These are phyloP conservation scores for Acanthaster planci DNA, from an alignment of 35 echinoderm and acorn worm species.

Conservation along the genomic window DNA sequence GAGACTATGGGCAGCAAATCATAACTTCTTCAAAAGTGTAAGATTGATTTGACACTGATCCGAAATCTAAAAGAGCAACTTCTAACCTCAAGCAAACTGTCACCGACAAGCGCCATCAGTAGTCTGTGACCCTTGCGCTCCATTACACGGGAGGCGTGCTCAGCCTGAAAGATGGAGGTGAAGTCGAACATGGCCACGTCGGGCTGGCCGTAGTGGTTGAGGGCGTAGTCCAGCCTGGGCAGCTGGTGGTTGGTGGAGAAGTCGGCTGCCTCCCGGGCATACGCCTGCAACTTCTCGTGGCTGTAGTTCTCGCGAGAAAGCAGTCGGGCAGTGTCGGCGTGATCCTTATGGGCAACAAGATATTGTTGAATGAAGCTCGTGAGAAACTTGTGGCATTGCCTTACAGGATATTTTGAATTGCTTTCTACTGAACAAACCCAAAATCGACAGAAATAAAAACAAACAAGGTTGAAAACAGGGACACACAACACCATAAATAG, in stretches of 20 bases:
- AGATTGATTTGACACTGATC: background rate
- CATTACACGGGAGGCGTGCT: constrained; percentile 71
- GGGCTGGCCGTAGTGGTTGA: constrained; percentile 92
- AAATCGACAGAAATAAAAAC: too few species aligned
- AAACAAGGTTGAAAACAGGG: too few species aligned
- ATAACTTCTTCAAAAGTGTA: background rate
- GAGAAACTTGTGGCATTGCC: too few species aligned
- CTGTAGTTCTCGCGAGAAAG: constrained; percentile 71
- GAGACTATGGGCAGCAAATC: too few species aligned
- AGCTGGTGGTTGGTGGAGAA: constrained; percentile 92
- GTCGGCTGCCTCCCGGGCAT: constrained; percentile 88
- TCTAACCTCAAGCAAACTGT: constrained; percentile 90
- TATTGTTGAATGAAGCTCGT: too few species aligned
- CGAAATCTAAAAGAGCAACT: background rate
- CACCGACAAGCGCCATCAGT: constrained; percentile 78
- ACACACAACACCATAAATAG: too few species aligned
- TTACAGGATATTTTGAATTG: too few species aligned
- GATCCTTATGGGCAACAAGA: constrained; percentile 50
- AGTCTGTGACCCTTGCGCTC: constrained; percentile 82
- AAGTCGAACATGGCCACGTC: constrained; percentile 99
- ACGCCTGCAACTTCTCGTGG: constrained; percentile 76
- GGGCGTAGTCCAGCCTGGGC: constrained; percentile 84
- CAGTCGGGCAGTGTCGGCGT: constrained; percentile 64
- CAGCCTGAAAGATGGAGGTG: constrained; percentile 84
- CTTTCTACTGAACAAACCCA: too few species aligned